Base-by-base conservation (phyloP, 1,140 invertebrate genomes). In the Monomorium pharaonis region DNA sequence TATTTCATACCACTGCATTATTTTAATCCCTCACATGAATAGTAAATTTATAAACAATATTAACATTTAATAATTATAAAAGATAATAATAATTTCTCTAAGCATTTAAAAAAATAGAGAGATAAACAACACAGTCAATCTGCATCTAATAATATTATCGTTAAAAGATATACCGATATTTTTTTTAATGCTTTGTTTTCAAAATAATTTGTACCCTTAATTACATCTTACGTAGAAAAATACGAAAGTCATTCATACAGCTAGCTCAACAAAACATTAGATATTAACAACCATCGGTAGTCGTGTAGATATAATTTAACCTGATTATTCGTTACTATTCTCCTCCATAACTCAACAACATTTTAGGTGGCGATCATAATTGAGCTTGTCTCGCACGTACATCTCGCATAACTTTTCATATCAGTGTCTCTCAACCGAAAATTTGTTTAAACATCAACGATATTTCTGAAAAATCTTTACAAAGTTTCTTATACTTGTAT, bases 281-380 rank as follows among this genome's bases (percentile, higher is more conserved):
- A 63, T 33, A 80, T 80, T 80, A 80, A 80, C 30, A 21, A 69
- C 30, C 63, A 54, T 14, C 30, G 14, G 5, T 14, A 44, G 44
- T 37, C 60, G 60, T 63, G 14, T 70, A 80, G 60, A 42, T 80
- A 69, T 33, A 80, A 80, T 70, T 80, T 80, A 33, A 80, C 47
- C 77, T 69, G 47, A 80, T 80, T 70, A 80, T 80, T 80, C 6
- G 47, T 80, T 80, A 54, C 63, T 69, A 54, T 69, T 70, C 47
- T 80, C 47, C 6, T 80, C n/a, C 12, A 70, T 69, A 80, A 49
- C 70, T 80, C 65, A 18, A 14, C 30, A 37, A 24, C 62, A 69
- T 14, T 80, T 69, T 80, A 80, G 30, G 47, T 70, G 21, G 33
- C 21, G 21, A 56, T 42, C 77, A 69, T 80, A 80, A 70, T 80